phyloP scores from a whole-genome alignment of 2,113 vertebrate genomes.

The Gymnorhina tibicen region DNA sequence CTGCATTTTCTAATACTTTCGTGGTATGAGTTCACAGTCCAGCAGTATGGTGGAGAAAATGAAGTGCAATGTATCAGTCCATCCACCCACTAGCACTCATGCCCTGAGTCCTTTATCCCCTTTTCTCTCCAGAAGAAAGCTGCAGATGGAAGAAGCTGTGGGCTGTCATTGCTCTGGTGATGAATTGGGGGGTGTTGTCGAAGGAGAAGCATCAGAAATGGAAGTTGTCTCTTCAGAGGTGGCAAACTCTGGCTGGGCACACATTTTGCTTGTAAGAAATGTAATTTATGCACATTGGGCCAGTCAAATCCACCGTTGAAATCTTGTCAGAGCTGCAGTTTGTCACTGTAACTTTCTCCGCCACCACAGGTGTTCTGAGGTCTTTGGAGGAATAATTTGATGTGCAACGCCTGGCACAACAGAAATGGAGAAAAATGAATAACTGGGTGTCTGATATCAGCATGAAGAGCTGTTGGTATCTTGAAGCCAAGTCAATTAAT shows the following conservation, averaged over 20 bases:
- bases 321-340: not conserved
- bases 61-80: not conserved
- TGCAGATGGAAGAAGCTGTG: not conserved
- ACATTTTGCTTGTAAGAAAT: not conserved
- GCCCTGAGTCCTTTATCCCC: not conserved
- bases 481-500: not conserved
- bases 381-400: not conserved
- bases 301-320: not conserved
- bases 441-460: not conserved
- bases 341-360: not conserved
- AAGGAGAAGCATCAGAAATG: not conserved
- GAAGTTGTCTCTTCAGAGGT: not conserved
- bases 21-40: not conserved
- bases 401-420: not conserved
- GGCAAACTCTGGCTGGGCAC: not conserved
- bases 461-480: not conserved
- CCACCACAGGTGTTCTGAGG: not conserved
- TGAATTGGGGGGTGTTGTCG: accelerated
- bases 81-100: not conserved
- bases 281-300: slow-evolving; percentile 2
- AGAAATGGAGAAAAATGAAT: not conserved
- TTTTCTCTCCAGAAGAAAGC: not conserved
- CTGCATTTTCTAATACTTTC: not conserved
- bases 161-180: not conserved
- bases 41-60: not conserved